A percentile compares a stretch with the other conserved stretches of the same genome.
These are phyloP conservation scores for Ascidia mentula DNA, from an alignment of 23 tunicate genomes.

Conservation along the genomic window DNA sequence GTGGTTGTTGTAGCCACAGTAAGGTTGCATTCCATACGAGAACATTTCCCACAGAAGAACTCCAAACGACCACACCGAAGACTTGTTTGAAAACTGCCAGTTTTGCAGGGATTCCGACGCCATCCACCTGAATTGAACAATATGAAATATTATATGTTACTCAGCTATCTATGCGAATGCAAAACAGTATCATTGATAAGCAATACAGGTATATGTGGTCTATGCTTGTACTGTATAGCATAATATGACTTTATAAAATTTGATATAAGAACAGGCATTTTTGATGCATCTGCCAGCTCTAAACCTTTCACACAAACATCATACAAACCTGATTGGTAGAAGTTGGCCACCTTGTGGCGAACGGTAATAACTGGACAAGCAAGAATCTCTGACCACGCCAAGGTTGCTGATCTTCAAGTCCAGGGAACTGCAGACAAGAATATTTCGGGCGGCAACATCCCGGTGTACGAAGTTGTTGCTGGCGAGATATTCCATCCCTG, in stretches of 20 bases:
- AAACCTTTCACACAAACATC: background rate
- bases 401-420: slow-evolving; percentile 85
- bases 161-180: too few relatives aligned
- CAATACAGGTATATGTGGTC: too few relatives aligned
- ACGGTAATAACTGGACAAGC: slow-evolving; percentile 82
- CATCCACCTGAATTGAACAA: slow-evolving; percentile 76
- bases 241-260: too few relatives aligned
- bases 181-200: too few relatives aligned
- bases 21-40: slow-evolving; percentile 89
- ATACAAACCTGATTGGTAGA: slow-evolving; percentile 83
- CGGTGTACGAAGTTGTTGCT: slow-evolving; percentile 86
- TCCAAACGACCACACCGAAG: slow-evolving; percentile 91
- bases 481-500: slow-evolving; percentile 88
- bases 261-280: too few relatives aligned
- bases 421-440: slow-evolving; percentile 70
- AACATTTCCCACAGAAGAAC: slow-evolving; percentile 95
- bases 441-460: slow-evolving; percentile 86
- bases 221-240: too few relatives aligned
- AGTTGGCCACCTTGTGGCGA: slow-evolving; percentile 96
- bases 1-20: slow-evolving; percentile 95
- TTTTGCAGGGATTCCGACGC: slow-evolving; percentile 75
- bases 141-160: too few relatives aligned
- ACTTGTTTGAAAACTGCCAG: slow-evolving; percentile 78
- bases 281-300: too few relatives aligned
- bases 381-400: slow-evolving; percentile 83